A percentile compares a stretch with the other conserved stretches of the same genome.
Conservation (phyloP, 2,113 vertebrate genomes). For the Megaceryle maxima region DNA sequence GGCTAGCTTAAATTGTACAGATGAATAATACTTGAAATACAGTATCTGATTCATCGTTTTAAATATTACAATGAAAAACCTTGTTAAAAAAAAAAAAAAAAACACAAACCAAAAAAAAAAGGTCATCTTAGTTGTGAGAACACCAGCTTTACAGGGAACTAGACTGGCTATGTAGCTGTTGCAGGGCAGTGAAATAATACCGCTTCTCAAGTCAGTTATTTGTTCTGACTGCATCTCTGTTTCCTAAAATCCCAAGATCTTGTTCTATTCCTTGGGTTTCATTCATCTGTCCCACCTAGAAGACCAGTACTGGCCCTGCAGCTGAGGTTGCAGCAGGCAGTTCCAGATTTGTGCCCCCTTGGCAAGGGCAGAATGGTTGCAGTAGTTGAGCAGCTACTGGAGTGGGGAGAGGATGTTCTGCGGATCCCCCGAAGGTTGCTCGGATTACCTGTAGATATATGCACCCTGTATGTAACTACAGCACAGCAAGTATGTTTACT, state of each 20-base stretch:
- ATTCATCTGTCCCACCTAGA: not conserved
- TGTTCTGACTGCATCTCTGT: not conserved
- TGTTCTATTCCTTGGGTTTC: not conserved
- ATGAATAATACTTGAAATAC: constrained; percentile 32
- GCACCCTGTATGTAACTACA: not conserved
- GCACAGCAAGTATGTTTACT: not conserved
- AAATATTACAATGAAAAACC: not conserved
- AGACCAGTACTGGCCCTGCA: not conserved
- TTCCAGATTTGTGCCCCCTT: not conserved
- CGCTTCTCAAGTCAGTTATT: not conserved
- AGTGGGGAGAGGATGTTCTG: not conserved
- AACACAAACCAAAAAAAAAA: not conserved
- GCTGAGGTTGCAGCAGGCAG: not conserved
- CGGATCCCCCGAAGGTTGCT: not conserved
- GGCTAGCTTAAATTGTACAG: not conserved
- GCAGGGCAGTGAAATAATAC: not conserved
- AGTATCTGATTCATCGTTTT: not conserved
- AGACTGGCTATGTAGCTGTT: not conserved
- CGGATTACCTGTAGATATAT: not conserved
- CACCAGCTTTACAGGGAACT: not conserved
- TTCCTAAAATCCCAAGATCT: not conserved
- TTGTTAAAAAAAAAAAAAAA: not conserved
- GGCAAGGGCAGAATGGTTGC: not conserved
- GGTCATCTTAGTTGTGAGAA: not conserved
- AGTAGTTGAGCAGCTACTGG: not conserved